These are phyloP conservation scores for Aporrectodea caliginosa DNA, from an alignment of 1,140 invertebrate genomes.

Conservation along the genomic window DNA sequence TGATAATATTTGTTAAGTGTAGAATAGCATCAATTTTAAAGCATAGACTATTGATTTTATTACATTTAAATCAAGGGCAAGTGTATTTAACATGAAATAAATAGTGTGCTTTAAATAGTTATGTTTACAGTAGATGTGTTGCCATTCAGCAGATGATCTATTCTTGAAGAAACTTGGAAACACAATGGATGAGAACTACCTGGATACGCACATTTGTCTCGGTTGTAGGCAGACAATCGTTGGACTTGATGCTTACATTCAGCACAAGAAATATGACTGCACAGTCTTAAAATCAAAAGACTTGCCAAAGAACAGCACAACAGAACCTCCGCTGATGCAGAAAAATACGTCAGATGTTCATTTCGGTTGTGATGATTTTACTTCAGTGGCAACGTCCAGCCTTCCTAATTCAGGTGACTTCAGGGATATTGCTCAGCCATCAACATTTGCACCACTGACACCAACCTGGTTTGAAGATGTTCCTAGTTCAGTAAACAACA, in stretches of 20 bases:
- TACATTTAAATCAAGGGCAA: too few relatives aligned
- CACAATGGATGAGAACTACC: neutral
- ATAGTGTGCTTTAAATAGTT: too few relatives aligned
- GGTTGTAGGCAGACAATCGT: neutral
- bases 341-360: neutral
- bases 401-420: too few relatives aligned
- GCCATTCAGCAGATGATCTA: too few relatives aligned
- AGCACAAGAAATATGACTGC: constrained; percentile 1
- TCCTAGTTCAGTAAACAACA: neutral
- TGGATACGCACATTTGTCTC: constrained; percentile 13
- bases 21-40: too few relatives aligned
- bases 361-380: neutral
- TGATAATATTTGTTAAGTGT: too few relatives aligned
- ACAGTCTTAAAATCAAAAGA: neutral
- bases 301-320: neutral
- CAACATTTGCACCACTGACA: too few relatives aligned
- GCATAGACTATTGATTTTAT: too few relatives aligned
- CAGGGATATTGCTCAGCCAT: too few relatives aligned
- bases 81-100: too few relatives aligned
- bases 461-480: neutral
- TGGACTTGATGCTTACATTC: constrained; percentile 14
- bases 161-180: neutral
- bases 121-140: too few relatives aligned
- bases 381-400: neutral
- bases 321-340: neutral